Evolutionary conservation across 2,797 vertebrate species (phyloP), one percentile per base, ranked within the genome.

Genomic region (Anniella stebbinsi): DNA sequence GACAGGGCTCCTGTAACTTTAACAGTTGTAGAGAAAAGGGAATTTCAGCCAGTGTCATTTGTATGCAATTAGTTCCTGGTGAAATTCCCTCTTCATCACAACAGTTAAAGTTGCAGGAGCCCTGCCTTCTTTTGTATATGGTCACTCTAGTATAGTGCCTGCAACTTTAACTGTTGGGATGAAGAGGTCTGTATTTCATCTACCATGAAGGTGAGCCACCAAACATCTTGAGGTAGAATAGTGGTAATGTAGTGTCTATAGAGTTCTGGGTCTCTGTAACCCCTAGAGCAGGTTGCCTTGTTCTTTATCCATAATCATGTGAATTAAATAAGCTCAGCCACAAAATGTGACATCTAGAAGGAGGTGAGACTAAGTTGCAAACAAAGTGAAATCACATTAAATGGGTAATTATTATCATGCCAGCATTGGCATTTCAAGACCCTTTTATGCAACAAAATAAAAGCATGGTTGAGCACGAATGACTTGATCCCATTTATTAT

Each of bases 301-400:
- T 45, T 75, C 18, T 51, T 66, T 75, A 54, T 72, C 36, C 83
- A 30, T 73, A 88, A 78, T 9, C 15, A 28, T 45, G 38, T 72
- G 17, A 41, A 57, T 73, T 86, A 86, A 73, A 75, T 33, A 83
- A 63, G 51, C 21, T 36, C 38, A 90, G 77, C 51, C 77, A 81
- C 66, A 60, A 88, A 85, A 72, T 38, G 28, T 69, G 82, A 54
- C 41, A 63, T 72, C 25, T 63, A 60, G 51, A 51, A 72, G 17
- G 51, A 73, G 38, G 33, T 13, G 23, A 70, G 54, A 45, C 45
- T 51, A 89, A 33, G 63, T 67, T 67, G 28, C 67, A 73, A 81
- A 87, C 57, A 72, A 76, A 88, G 33, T 7, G 45, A 81, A 18
- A 38, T 51, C 23, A 30, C 70, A 45, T 67, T 51, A 45, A 76